These are phyloP conservation scores for Heliconius nattereri DNA, from an alignment of 1,140 invertebrate genomes.

Conservation along the genomic window DNA sequence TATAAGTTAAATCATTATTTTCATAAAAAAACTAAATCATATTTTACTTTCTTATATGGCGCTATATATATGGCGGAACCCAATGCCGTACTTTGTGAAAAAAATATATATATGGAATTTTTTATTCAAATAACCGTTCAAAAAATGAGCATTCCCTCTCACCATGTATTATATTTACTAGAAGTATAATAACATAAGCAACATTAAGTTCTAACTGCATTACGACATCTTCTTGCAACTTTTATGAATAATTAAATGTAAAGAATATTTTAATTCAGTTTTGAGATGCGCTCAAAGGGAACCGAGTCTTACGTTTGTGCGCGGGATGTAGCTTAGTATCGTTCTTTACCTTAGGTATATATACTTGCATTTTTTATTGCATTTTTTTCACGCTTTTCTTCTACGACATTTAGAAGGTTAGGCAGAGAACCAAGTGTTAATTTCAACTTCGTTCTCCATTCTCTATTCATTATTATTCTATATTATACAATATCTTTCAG, in stretches of 20 bases:
- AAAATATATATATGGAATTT: too few species aligned
- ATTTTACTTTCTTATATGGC: too few species aligned
- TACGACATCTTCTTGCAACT: background rate
- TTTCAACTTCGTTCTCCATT: too few species aligned
- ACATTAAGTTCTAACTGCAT: slow-evolving; percentile 7
- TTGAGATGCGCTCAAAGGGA: background rate
- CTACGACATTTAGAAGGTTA: too few species aligned
- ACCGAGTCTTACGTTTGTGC: background rate
- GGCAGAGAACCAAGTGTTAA: too few species aligned
- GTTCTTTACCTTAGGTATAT: slow-evolving; percentile 4
- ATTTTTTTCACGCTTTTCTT: background rate
- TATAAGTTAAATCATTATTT: too few species aligned
- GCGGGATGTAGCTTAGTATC: background rate
- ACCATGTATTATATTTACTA: background rate
- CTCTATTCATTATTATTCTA: too few species aligned
- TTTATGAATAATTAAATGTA: slow-evolving; percentile 11
- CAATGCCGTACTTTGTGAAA: too few species aligned
- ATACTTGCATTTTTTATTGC: background rate
- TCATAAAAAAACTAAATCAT: too few species aligned
- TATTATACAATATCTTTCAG: too few species aligned
- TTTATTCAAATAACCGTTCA: background rate
- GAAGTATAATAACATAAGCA: background rate
- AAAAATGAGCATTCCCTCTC: background rate
- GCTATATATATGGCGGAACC: too few species aligned
- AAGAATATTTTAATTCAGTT: slow-evolving; percentile 9